These are phyloP conservation scores for Gymnarchus niloticus DNA, from an alignment of 2,113 vertebrate genomes.

Conservation along the genomic window DNA sequence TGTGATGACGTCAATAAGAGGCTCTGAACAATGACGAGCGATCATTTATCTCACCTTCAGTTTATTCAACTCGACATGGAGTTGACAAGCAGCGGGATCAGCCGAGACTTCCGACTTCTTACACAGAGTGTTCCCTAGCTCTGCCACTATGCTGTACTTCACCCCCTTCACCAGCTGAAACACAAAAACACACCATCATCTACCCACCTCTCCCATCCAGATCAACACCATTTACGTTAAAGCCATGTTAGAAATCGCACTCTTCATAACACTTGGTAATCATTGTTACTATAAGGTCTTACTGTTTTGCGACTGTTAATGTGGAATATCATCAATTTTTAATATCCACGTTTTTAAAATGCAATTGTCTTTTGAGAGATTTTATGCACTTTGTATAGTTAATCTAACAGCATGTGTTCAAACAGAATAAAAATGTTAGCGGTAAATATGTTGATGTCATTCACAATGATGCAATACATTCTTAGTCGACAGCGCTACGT, in stretches of 20 bases:
- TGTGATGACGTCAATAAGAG: background rate
- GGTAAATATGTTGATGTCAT: background rate
- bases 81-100: constrained; percentile 46
- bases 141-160: constrained; percentile 67
- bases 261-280: background rate
- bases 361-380: background rate
- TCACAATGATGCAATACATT: background rate
- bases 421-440: background rate
- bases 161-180: constrained; percentile 73
- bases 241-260: background rate
- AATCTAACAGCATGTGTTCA: background rate
- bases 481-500: background rate
- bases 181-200: background rate
- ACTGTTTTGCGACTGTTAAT: background rate
- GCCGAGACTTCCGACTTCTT: constrained; percentile 55
- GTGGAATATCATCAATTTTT: background rate
- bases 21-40: background rate
- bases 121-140: constrained; percentile 69
- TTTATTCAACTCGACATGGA: constrained; percentile 61
- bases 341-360: background rate
- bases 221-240: background rate
- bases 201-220: background rate
- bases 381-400: background rate
- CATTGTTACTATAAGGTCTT: background rate
- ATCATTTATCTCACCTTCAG: constrained; percentile 62